Evolutionary conservation across 2,797 vertebrate genomes (phyloP).

Genomic region (Orestias chungarensis): DNA sequence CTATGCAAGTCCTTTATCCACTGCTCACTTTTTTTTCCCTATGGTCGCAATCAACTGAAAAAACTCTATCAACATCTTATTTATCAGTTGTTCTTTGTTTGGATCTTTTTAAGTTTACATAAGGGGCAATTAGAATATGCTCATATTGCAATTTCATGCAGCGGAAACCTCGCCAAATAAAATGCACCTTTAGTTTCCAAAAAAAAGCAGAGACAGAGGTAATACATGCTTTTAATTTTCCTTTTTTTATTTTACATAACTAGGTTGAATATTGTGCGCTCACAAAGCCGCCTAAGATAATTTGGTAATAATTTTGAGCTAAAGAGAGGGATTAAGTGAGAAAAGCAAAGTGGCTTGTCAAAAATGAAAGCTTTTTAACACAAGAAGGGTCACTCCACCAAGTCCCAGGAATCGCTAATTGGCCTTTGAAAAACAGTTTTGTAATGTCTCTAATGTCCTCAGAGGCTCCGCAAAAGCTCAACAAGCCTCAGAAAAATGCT

Average conservation of each 20-base stretch:
- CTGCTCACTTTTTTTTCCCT: too few species aligned
- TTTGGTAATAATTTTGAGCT: slow-evolving; percentile 2
- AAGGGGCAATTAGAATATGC: too few species aligned
- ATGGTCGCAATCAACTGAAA: too few species aligned
- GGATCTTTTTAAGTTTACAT: too few species aligned
- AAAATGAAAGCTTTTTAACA: neutral
- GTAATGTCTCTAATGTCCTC: slow-evolving; percentile 6
- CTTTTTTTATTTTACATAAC: neutral
- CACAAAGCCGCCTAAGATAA: neutral
- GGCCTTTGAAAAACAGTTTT: slow-evolving; percentile 1
- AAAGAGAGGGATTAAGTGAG: neutral
- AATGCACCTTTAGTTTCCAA: too few species aligned
- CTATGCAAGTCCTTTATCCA: too few species aligned
- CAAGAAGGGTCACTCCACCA: neutral
- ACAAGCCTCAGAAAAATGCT: neutral
- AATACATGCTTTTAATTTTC: neutral
- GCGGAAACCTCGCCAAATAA: too few species aligned
- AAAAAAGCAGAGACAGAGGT: neutral
- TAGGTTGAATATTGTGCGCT: neutral
- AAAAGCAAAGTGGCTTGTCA: neutral
- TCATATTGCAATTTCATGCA: too few species aligned
- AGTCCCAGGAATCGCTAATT: slow-evolving; percentile 3
- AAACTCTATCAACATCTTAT: too few species aligned
- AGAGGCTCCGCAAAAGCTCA: neutral
- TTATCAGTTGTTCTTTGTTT: neutral